Base-by-base conservation (phyloP, 2,888 invertebrate species). In the Malachius bipustulatus region DNA sequence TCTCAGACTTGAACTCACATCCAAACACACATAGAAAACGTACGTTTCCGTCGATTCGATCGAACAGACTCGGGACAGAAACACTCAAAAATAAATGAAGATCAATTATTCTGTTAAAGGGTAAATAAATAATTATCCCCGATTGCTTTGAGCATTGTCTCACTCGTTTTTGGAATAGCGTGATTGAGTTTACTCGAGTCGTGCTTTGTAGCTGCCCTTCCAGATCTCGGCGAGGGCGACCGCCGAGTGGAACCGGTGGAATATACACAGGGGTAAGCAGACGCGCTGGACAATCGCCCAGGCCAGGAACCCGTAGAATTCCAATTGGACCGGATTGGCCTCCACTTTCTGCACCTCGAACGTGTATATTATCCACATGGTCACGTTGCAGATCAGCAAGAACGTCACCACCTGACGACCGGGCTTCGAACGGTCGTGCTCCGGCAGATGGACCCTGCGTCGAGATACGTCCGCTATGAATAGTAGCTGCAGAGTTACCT, bases 301-400 rank as follows among this genome's bases (percentile, higher is more conserved):
- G 44, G 91, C 82, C 43, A 89, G 75, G 60, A 82, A 84, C 36
- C 93, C 93, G 59, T 91, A 93, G 68, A 91, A 90, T 51, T 88
- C 82, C 53, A 89, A 71, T 71, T 89, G 84, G 60, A 83, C 87
- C 46, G 91, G 91, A 66, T 91, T 90, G 47, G 87, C 87, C 53
- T 83, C 78, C 41, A 91, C 89, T 66, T 91, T 90, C 65, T 89
- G 88, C 47, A 84, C 85, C 65, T 93, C 91, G 57, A 94, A 90
- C 26, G 91, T 91, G 64, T 90, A 89, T 54, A 93, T 87, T 46
- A 90, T 81, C 83, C 93, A 94, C 82, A 94, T 85, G 50, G 93
- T 90, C 49, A 94, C 82, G 64, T 94, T 94, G 66, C 88, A 88
- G 58, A 94, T 90, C 41, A 94, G 74, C 41, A 94, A 70, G 70